These are phyloP conservation scores for Pelodytes ibericus DNA, from an alignment of 2,797 vertebrate species.

Conservation along the genomic window DNA sequence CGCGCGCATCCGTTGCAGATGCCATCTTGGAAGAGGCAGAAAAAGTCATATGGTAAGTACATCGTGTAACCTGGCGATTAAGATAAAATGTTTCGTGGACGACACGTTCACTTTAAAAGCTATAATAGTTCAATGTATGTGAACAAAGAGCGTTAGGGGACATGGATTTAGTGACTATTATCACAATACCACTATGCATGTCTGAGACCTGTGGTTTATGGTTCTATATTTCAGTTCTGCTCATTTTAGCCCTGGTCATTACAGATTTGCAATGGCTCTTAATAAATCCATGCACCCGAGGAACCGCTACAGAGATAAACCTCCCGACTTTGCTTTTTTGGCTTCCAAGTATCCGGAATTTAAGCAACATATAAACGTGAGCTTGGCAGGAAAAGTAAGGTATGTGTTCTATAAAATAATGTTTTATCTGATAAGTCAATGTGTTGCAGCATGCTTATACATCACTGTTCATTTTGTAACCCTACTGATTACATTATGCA, in stretches of 20 bases:
- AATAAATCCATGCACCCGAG: slow-evolving; percentile 90
- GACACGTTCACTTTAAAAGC: too few species aligned
- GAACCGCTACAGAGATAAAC: slow-evolving; percentile 90
- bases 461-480: too few species aligned
- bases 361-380: slow-evolving; percentile 83
- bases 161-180: neutral
- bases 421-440: neutral
- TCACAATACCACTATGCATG: neutral
- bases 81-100: too few species aligned
- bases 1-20: too few species aligned
- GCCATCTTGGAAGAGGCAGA: too few species aligned
- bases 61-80: too few species aligned
- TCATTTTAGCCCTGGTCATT: slow-evolving; percentile 14
- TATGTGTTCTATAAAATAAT: slow-evolving; percentile 66
- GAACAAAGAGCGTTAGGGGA: slow-evolving; percentile 2
- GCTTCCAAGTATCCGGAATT: slow-evolving; percentile 90
- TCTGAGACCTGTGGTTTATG: slow-evolving; percentile 1
- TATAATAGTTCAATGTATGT: too few species aligned
- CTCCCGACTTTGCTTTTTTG: slow-evolving; percentile 86
- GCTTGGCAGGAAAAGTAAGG: slow-evolving; percentile 79
- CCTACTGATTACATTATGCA: too few species aligned
- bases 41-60: too few species aligned
- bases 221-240: neutral
- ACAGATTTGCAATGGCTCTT: slow-evolving; percentile 74
- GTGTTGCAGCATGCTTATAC: too few species aligned